phyloP scores from a whole-genome alignment of 2,797 vertebrate species.

The Pagetopsis macropterus region DNA sequence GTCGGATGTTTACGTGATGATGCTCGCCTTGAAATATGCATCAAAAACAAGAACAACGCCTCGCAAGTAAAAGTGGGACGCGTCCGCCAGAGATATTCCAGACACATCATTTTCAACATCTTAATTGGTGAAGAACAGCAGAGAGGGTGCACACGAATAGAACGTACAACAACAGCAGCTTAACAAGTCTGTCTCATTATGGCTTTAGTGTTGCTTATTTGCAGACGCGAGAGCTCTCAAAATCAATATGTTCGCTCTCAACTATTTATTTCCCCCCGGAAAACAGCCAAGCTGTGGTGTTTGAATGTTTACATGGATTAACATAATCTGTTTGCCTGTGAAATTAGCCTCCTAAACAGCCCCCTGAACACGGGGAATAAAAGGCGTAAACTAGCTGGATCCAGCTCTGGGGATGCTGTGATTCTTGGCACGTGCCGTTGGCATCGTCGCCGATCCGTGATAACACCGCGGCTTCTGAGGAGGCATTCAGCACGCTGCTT shows the following conservation, averaged over 20 bases:
- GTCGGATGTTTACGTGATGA: constrained; percentile 48
- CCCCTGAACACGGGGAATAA: constrained; percentile 79
- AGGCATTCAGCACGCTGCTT: constrained; percentile 66
- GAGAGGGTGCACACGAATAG: constrained; percentile 14
- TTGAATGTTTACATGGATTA: constrained; percentile 89
- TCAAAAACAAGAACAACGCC: constrained; percentile 44
- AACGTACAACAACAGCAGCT: constrained; percentile 57
- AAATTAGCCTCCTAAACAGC: constrained; percentile 88
- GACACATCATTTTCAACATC: constrained; percentile 51
- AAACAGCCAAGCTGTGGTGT: constrained; percentile 84
- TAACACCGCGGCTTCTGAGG: constrained; percentile 69
- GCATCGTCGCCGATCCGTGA: constrained; percentile 73
- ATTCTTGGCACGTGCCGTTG: constrained; percentile 76
- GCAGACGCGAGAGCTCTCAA: constrained; percentile 72
- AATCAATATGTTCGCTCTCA: constrained; percentile 83
- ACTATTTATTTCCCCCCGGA: constrained; percentile 85
- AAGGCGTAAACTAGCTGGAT: constrained; percentile 77
- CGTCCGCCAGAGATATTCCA: constrained; percentile 37
- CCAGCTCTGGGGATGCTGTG: constrained; percentile 78
- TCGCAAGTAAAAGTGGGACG: constrained; percentile 12
- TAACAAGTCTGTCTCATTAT: constrained; percentile 82
- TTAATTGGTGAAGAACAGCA: constrained; percentile 70
- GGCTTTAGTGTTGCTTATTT: constrained; percentile 80
- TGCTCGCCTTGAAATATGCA: constrained; percentile 36
- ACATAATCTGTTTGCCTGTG: constrained; percentile 89